Conservation (phyloP, 2,888 invertebrate species). For the Hydroisotoma schaefferi region DNA sequence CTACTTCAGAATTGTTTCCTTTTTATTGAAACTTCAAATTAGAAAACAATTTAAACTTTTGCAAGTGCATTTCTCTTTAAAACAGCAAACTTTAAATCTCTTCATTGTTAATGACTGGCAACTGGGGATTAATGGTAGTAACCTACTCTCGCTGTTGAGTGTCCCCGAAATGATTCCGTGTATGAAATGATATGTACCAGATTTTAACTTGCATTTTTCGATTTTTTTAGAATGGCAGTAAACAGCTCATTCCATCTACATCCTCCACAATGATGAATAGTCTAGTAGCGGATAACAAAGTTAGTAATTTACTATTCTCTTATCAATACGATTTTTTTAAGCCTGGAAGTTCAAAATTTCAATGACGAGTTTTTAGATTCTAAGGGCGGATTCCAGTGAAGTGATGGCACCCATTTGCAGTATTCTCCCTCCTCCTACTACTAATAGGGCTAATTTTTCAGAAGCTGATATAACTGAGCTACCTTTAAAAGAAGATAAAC, state of each 20-base stretch:
- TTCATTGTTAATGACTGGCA: no score
- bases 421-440: constrained; percentile 26
- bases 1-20: no score
- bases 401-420: constrained; percentile 34
- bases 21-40: no score
- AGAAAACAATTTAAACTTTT: no score
- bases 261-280: constrained; percentile 47
- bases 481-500: constrained; percentile 19
- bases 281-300: constrained; percentile 46
- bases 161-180: no score
- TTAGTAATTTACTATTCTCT: constrained; percentile 7
- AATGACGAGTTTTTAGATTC: constrained; percentile 16
- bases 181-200: no score
- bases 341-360: background rate
- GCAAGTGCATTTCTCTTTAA: no score
- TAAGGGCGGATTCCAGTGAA: constrained; percentile 34
- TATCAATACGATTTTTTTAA: background rate
- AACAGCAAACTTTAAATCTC: constrained; percentile 2
- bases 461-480: constrained; percentile 37
- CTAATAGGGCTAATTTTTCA: constrained; percentile 24
- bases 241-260: constrained; percentile 21
- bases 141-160: no score
- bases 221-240: background rate
- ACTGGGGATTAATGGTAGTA: no score
- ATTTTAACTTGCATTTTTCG: constrained; percentile 4